phyloP scores from a whole-genome alignment of 2,113 vertebrate genomes.

The Ameiurus melas region DNA sequence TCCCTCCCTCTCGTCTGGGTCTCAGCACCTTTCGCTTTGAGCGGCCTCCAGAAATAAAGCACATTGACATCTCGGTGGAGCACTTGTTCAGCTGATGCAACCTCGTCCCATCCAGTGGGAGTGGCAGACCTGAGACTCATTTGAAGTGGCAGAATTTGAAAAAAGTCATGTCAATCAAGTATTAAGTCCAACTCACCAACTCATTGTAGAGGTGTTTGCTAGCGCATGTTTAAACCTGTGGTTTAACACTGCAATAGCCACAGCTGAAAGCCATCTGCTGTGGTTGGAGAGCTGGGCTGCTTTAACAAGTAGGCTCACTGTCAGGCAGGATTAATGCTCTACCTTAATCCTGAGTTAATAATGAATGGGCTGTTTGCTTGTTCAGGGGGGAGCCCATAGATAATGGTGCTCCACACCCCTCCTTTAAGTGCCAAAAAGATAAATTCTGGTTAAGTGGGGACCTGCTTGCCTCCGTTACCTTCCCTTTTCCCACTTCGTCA shows the following conservation, averaged over 20 bases:
- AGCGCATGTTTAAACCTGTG: conserved; percentile 37
- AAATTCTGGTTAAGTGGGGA: conserved; percentile 82
- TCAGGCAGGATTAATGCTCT: conserved; percentile 81
- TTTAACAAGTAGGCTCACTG: conserved; percentile 82
- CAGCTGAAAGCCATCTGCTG: conserved; percentile 76
- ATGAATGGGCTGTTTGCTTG: conserved; percentile 85
- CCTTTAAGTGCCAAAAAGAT: conserved; percentile 81
- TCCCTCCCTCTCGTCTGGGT: conserved; percentile 15
- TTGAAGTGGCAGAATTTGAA: conserved; percentile 6
- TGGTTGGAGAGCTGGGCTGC: conserved; percentile 70
- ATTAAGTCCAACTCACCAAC: conserved; percentile 13
- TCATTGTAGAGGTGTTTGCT: conserved; percentile 8
- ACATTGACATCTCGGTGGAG: conserved; percentile 2
- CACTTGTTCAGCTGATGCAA: conserved; percentile 25
- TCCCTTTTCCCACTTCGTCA: conserved; percentile 73
- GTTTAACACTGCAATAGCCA: conserved; percentile 44
- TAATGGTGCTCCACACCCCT: conserved; percentile 77
- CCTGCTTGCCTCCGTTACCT: conserved; percentile 72
- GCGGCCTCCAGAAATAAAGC: conserved; percentile 18
- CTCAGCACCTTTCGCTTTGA: conserved; percentile 28
- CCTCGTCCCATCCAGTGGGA: conserved; percentile 1
- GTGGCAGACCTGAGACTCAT: not conserved
- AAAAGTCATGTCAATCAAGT: conserved; percentile 1
- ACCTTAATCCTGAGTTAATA: conserved; percentile 85
- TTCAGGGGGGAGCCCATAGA: conserved; percentile 81